Evolutionary conservation across 2,113 vertebrate species (phyloP).

Genomic region (Scolopax mira): DNA sequence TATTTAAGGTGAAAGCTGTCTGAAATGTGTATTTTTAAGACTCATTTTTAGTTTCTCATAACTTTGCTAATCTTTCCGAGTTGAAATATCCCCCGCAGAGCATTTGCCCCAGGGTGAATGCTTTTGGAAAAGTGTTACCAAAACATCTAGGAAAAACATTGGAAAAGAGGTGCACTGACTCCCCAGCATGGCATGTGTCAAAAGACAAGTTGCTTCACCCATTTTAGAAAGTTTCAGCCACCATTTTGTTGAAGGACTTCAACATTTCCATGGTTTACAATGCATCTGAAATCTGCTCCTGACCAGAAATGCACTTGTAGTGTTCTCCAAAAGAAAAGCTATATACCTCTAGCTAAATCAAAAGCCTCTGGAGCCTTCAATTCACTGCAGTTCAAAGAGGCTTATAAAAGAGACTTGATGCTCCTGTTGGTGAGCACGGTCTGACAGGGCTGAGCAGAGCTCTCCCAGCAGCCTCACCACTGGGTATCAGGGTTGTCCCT

Average conservation of each 20-base stretch:
- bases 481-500: not conserved
- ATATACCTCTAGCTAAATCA: not conserved
- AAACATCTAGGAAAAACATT: not conserved
- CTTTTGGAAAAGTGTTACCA: not conserved
- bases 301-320: not conserved
- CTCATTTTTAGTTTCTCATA: not conserved
- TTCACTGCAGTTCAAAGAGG: not conserved
- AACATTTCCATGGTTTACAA: not conserved
- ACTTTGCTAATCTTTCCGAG: not conserved
- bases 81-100: not conserved
- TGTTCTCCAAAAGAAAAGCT: not conserved
- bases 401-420: fast-evolving
- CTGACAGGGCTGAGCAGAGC: not conserved
- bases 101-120: not conserved
- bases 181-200: not conserved
- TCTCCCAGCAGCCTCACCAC: not conserved
- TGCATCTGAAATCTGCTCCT: not conserved
- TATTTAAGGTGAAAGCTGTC: not conserved
- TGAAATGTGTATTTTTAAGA: not conserved
- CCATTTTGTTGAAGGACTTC: not conserved
- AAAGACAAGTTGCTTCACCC: not conserved
- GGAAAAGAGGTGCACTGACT: not conserved
- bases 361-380: not conserved
- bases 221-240: not conserved
- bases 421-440: fast-evolving